Base-by-base conservation (phyloP, 2,113 vertebrate genomes). In the Trichechus manatus region DNA sequence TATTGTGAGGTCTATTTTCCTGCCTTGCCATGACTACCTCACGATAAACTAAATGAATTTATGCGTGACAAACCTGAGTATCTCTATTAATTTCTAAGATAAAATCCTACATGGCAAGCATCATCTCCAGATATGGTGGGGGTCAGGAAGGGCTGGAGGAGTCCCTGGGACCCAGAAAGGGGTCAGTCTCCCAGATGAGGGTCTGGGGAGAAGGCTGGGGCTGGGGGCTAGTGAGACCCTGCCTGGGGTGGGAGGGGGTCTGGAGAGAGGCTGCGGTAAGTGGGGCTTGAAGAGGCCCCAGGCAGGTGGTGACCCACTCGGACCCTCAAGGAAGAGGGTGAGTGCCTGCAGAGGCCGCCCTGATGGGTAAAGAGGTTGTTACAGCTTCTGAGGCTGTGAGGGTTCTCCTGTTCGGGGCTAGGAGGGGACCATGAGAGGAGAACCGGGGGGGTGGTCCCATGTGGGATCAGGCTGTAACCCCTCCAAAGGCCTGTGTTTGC, bases 361-460 rank as follows among this genome's bases (percentile, higher is more conserved):
- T 10, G 86, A n/a, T 2, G 3, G 42, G n/a, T 13, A n/a, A 36
- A 3, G 17, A 1, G 22, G 20, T 3, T 4, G 7, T 36, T 31
- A 31, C 44, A 78, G 68, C 36, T 59, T 27, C 78, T 47, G 6
- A 10, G 39, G 44, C 72, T 47, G 29, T 61, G 23, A 15, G 8
- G 5, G 11, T 19, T n/a, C 50, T 11, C 31, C 36, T 2, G 2
- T 33, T 27, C 20, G 64, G 29, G 6, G 42, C 42, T 5, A 9
- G 47, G 47, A 84, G 59, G n/a, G 1, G 14, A 59, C 11, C 23
- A 11, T 10, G 2, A 27, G 27, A 33, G 36, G 39, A n/a, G 42
- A 14, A 47, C 14, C 36, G 2, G 50, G 31, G 2, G 13, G 14
- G 47, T 47, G 47, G 47, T 47, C 9, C n/a, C 68, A 4, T 27